A percentile compares a stretch with the other conserved stretches of the same genome.
These are phyloP conservation scores for Stictonetta naevosa DNA, from an alignment of 2,113 vertebrate genomes.

Conservation along the genomic window DNA sequence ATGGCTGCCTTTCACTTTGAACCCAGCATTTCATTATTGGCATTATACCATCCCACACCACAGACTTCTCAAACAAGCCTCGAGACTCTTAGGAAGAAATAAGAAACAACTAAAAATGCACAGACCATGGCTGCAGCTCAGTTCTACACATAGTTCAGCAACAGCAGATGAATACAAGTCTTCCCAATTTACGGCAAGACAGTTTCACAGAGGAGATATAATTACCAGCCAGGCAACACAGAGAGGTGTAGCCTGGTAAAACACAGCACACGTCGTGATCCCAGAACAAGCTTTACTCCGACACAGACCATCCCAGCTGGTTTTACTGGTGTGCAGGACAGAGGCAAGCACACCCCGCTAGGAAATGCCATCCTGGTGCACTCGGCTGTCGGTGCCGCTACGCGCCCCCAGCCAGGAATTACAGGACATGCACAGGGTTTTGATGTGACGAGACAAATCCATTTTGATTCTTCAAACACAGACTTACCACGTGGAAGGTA, in stretches of 20 bases:
- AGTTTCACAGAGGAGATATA: neutral
- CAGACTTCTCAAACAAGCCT: neutral
- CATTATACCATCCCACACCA: neutral
- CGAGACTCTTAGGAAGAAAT: neutral
- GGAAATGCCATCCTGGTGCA: neutral
- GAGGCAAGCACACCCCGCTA: neutral
- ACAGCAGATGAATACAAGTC: neutral
- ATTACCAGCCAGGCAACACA: neutral
- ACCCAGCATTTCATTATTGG: neutral
- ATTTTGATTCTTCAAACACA: too few species aligned
- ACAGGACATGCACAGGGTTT: neutral
- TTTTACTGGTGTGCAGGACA: neutral
- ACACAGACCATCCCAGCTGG: neutral
- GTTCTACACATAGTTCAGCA: neutral
- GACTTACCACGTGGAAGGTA: neutral
- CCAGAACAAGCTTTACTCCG: neutral
- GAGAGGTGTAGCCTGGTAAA: neutral
- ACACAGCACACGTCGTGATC: neutral
- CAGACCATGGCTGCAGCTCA: fast-evolving
- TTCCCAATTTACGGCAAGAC: neutral
- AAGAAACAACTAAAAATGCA: neutral
- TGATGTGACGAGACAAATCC: neutral
- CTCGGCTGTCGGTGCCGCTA: neutral
- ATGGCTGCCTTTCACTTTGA: neutral
- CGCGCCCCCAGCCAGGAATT: fast-evolving